A percentile compares a stretch with the other conserved stretches of the same genome.
Conservation (phyloP, 2,888 invertebrate genomes). For the Leistus spinibarbis region DNA sequence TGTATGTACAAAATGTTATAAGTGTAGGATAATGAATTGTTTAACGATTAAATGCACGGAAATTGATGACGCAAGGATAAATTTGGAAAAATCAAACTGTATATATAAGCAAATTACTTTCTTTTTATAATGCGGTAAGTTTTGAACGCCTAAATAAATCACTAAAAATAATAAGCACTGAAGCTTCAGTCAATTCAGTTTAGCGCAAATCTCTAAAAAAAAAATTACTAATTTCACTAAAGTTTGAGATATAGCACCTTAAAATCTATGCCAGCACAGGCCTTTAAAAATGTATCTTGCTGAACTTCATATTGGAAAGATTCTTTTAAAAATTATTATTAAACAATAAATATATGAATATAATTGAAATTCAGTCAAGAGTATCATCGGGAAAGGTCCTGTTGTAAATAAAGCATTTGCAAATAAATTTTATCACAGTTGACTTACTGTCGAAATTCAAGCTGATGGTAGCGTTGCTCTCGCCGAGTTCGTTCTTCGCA, state of each 20-base stretch:
- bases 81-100: background rate
- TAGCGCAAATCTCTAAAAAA: constrained; percentile 25
- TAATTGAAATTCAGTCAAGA: background rate
- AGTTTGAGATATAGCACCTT: constrained; percentile 16
- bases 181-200: constrained; percentile 28
- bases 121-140: background rate
- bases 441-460: constrained; percentile 98
- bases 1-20: background rate
- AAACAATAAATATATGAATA: background rate
- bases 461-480: constrained; percentile 96
- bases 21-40: background rate
- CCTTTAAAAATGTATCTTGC: constrained; percentile 9
- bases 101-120: background rate
- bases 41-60: background rate
- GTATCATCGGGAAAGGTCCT: constrained; percentile 20
- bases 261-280: constrained; percentile 17
- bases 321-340: background rate
- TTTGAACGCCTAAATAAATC: constrained; percentile 32
- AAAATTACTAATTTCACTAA: constrained; percentile 1
- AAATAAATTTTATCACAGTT: constrained; percentile 35
- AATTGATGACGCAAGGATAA: background rate
- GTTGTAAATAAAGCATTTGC: constrained; percentile 25
- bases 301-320: background rate
- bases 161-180: constrained; percentile 26
- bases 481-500: constrained; percentile 96